Evolutionary conservation across 2,888 invertebrate genomes (phyloP).

Genomic region (Nebria brevicollis): DNA sequence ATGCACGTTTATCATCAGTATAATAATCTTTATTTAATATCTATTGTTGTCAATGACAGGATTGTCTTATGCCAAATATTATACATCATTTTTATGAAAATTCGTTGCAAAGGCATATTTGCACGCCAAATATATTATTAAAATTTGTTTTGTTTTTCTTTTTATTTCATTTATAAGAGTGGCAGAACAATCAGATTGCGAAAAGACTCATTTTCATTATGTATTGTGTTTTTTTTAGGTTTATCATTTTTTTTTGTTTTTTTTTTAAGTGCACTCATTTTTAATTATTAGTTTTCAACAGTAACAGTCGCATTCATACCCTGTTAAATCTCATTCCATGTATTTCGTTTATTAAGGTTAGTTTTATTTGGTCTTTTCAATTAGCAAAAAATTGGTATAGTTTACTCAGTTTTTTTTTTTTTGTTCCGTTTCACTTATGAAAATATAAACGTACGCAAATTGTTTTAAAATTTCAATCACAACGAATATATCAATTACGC

Average conservation of each 20-base stretch:
- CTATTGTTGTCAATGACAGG: slow-evolving; percentile 33
- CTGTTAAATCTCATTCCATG: background rate
- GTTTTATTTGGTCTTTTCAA: background rate
- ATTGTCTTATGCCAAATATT: slow-evolving; percentile 44
- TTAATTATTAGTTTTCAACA: background rate
- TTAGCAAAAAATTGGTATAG: background rate
- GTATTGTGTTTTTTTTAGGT: background rate
- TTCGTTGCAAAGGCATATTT: slow-evolving; percentile 46
- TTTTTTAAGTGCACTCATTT: background rate
- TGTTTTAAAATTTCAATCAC: background rate
- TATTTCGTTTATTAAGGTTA: background rate
- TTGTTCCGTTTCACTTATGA: background rate
- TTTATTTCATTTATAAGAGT: background rate
- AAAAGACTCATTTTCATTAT: background rate
- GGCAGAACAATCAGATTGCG: background rate
- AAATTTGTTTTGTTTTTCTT: background rate
- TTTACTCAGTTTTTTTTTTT: background rate
- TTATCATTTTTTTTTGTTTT: background rate
- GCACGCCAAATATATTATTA: slow-evolving; percentile 32
- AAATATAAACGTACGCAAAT: background rate
- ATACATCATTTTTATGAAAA: slow-evolving; percentile 36
- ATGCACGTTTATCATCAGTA: slow-evolving; percentile 34
- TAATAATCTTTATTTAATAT: slow-evolving; percentile 15
- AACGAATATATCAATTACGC: background rate
- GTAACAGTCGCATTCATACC: background rate